phyloP scores from a whole-genome alignment of 2,797 vertebrate genomes.

The Xiphorhynchus erythropygius region DNA sequence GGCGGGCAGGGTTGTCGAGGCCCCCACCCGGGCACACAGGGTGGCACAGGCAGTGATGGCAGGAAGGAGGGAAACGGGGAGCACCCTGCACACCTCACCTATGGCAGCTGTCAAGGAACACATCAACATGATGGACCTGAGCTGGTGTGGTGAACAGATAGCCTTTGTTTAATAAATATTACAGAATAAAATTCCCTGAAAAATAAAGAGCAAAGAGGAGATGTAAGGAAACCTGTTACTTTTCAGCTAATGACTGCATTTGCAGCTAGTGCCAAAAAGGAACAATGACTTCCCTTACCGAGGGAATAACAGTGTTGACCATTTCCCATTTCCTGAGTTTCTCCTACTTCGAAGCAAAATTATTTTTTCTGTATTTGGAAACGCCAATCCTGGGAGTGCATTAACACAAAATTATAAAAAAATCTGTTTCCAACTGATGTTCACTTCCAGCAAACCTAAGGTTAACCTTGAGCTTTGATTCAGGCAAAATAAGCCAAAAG shows the following conservation, averaged over 20 bases:
- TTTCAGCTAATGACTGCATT: conserved; percentile 18
- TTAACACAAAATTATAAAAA: conserved; percentile 3
- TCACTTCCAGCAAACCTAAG: background rate
- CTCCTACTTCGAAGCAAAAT: background rate
- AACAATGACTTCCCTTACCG: conserved; percentile 3
- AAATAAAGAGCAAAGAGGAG: background rate
- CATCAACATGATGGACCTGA: accelerated
- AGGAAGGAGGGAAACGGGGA: background rate
- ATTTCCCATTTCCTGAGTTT: background rate
- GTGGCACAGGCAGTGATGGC: accelerated
- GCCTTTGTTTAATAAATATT: background rate
- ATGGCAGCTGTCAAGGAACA: background rate
- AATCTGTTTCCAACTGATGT: background rate
- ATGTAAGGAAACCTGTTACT: background rate
- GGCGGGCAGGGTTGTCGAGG: background rate
- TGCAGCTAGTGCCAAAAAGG: conserved; percentile 23
- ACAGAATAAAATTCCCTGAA: background rate
- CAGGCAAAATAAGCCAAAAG: background rate
- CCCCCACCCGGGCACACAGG: accelerated
- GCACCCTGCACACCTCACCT: background rate
- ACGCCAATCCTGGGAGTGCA: background rate
- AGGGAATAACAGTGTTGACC: background rate
- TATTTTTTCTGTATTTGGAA: conserved; percentile 25
- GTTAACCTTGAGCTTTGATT: background rate
- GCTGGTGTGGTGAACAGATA: background rate